phyloP scores from a whole-genome alignment of 2,113 vertebrate genomes.

The Cheirogaleus medius region DNA sequence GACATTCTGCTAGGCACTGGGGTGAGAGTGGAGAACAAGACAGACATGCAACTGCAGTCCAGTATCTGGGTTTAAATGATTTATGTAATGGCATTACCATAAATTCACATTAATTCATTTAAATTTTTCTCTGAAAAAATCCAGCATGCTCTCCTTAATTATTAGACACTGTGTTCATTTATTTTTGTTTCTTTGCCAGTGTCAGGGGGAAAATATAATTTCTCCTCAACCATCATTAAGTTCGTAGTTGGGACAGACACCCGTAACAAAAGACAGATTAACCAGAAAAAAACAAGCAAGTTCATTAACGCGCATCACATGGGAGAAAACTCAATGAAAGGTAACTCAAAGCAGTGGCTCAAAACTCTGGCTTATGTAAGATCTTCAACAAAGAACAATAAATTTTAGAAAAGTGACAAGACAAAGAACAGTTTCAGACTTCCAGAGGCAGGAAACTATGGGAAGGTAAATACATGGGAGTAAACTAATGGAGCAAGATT shows the following conservation, averaged over 20 bases:
- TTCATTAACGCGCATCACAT: not conserved
- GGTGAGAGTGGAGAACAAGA: not conserved
- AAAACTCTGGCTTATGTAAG: not conserved
- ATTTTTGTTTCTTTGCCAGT: not conserved
- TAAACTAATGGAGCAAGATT: not conserved
- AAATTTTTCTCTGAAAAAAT: conserved; percentile 21
- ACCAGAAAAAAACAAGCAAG: not conserved
- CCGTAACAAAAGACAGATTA: not conserved
- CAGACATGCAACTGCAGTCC: not conserved
- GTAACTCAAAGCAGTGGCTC: not conserved
- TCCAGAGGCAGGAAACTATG: not conserved
- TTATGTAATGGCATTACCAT: not conserved
- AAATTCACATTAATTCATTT: conserved; percentile 18
- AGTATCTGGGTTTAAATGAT: not conserved
- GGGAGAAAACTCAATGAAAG: not conserved
- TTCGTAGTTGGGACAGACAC: not conserved
- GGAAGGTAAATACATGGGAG: not conserved
- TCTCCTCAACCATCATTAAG: not conserved
- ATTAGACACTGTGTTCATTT: not conserved
- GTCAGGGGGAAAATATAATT: not conserved
- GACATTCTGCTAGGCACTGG: not conserved
- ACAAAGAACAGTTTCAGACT: not conserved
- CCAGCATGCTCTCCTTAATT: not conserved
- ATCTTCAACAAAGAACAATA: not conserved
- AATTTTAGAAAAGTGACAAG: not conserved